phyloP scores from a whole-genome alignment of 2,888 invertebrate species.

The Pseudeuparius sepicola region DNA sequence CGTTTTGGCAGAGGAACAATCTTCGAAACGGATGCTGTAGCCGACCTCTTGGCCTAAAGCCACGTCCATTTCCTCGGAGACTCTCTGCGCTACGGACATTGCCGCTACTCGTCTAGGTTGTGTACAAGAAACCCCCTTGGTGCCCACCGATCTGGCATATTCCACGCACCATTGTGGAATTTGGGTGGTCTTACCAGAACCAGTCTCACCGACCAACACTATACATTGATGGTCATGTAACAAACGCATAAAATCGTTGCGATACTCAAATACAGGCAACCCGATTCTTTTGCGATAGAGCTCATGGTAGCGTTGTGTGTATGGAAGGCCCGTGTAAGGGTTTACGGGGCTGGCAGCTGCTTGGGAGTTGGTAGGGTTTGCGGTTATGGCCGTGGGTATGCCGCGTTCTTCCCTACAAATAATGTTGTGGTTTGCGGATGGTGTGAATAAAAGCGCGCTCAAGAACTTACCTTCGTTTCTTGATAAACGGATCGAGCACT shows the following conservation, averaged over 20 bases:
- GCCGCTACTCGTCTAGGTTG: conserved; percentile 97
- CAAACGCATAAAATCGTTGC: conserved; percentile 89
- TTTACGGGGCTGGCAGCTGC: conserved; percentile 52
- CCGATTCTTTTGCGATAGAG: conserved; percentile 79
- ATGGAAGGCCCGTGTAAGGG: conserved; percentile 72
- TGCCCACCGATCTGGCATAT: conserved; percentile 54
- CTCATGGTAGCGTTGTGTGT: conserved; percentile 81
- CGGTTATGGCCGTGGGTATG: conserved; percentile 31
- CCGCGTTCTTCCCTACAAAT: conserved; percentile 48
- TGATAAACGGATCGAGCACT: conserved; percentile 74
- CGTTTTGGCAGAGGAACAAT: conserved; percentile 91
- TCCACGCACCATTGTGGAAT: conserved; percentile 95
- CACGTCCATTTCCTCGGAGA: conserved; percentile 99
- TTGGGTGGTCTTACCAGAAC: conserved; percentile 99
- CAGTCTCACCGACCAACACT: conserved; percentile 96
- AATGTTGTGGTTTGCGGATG: not conserved
- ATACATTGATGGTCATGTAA: conserved; percentile 90
- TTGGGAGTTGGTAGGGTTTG: conserved; percentile 25
- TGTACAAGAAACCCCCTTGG: conserved; percentile 87
- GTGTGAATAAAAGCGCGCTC: not conserved
- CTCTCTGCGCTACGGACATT: conserved; percentile 98
- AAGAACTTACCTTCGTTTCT: conserved; percentile 58
- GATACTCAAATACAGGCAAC: conserved; percentile 97
- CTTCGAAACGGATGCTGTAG: conserved; percentile 97
- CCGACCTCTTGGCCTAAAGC: conserved; percentile 85